Evolutionary conservation across 2,113 vertebrate genomes (phyloP).

Genomic region (Alethe diademata): DNA sequence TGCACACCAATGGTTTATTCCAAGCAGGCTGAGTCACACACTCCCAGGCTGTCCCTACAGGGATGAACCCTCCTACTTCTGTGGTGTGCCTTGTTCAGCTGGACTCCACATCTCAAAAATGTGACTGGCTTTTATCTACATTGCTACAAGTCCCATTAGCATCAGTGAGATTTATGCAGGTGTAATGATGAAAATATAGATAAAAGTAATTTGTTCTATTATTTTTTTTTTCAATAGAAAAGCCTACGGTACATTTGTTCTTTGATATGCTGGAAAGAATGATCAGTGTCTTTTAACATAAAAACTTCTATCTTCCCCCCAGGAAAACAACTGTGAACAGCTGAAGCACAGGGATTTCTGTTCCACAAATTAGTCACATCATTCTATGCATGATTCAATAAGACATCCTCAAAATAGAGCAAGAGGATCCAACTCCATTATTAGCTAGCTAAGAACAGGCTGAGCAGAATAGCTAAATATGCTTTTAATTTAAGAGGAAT

Average conservation of each 20-base stretch:
- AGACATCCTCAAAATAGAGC: background rate
- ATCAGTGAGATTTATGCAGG: background rate
- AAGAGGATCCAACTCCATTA: background rate
- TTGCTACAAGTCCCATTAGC: background rate
- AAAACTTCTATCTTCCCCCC: background rate
- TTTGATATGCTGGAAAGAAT: constrained; percentile 38
- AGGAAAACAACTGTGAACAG: background rate
- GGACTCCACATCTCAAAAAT: background rate
- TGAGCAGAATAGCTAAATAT: background rate
- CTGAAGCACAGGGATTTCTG: constrained; percentile 11
- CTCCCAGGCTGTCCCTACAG: background rate
- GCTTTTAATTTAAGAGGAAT: background rate
- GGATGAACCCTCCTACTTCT: background rate
- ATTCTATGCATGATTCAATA: background rate
- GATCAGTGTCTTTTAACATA: constrained; percentile 6
- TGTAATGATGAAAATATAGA: background rate
- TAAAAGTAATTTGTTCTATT: constrained; percentile 7
- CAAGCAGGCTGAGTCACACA: background rate
- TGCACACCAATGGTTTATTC: background rate
- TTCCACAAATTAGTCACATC: constrained; percentile 1
- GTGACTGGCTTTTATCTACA: background rate
- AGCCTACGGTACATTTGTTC: background rate
- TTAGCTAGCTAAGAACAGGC: background rate
- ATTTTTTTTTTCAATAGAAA: background rate
- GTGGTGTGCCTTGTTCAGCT: background rate